A percentile compares a stretch with the other conserved stretches of the same genome.
Evolutionary conservation across 1,140 invertebrate species (phyloP).

Genomic region (Whitmania pigra): DNA sequence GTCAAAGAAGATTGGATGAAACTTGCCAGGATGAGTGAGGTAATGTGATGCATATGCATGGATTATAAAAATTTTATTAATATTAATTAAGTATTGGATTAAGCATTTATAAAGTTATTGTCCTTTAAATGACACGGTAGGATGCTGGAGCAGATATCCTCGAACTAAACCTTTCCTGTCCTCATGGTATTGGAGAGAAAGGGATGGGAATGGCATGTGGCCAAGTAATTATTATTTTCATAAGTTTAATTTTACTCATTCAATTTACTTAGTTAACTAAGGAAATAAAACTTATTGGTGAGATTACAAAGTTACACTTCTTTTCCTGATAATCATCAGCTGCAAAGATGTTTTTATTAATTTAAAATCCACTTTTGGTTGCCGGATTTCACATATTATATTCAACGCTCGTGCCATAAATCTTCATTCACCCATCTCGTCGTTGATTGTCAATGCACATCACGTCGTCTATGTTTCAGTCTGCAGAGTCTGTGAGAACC

Average conservation of each 20-base stretch:
- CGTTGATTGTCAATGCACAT: no score
- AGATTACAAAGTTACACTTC: no score
- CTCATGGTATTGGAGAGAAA: conserved; percentile 82
- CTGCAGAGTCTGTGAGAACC: conserved; percentile 68
- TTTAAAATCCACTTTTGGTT: no score
- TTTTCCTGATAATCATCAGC: no score
- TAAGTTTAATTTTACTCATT: background rate
- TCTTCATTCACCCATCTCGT: no score
- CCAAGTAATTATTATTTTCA: conserved; percentile 51
- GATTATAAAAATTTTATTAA: background rate
- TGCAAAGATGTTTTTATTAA: no score
- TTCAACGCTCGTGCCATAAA: no score
- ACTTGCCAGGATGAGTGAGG: conserved; percentile 63
- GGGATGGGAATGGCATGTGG: conserved; percentile 97
- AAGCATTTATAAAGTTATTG: background rate
- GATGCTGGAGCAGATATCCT: conserved; percentile 76
- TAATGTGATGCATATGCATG: conserved; percentile 25
- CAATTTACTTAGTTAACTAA: background rate
- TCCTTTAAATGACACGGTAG: conserved; percentile 28
- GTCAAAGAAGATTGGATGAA: conserved; percentile 75
- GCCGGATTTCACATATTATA: no score
- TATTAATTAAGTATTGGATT: conserved; percentile 5
- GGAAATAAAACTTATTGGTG: background rate
- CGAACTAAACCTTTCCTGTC: conserved; percentile 91
- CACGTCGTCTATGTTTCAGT: conserved; percentile 42